Conservation (phyloP, 2,797 vertebrate species). For the Macroramphosus scolopax region DNA sequence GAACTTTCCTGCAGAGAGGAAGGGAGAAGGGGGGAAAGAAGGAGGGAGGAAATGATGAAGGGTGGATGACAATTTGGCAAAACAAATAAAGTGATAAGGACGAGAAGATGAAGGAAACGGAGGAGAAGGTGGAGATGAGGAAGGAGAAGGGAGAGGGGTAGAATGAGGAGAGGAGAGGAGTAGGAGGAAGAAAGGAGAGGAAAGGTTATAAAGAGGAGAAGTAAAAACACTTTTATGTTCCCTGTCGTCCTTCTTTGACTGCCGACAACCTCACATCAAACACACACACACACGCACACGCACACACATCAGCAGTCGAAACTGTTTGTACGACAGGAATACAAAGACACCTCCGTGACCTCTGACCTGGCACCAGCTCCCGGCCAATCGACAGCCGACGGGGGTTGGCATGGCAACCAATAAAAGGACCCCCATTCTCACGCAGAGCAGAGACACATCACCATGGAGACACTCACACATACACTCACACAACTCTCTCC, state of each 20-base stretch:
- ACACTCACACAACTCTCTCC: conserved; percentile 44
- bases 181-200: not conserved
- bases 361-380: conserved; percentile 72
- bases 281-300: conserved; percentile 21
- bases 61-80: not conserved
- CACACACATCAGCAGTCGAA: conserved; percentile 22
- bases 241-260: conserved; percentile 3
- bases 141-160: not conserved
- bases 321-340: conserved; percentile 41
- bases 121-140: not conserved
- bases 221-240: conserved; percentile 16
- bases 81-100: not conserved
- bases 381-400: conserved; percentile 56
- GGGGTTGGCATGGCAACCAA: conserved; percentile 69
- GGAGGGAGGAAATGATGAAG: too few species aligned
- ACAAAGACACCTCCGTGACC: conserved; percentile 71
- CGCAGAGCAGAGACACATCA: conserved; percentile 73
- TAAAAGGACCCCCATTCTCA: conserved; percentile 76
- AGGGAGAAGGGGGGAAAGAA: not conserved
- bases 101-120: not conserved
- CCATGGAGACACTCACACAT: conserved; percentile 71
- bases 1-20: conserved; percentile 85
- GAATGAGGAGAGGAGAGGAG: not conserved
- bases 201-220: not conserved
- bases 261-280: conserved; percentile 1